These are phyloP conservation scores for Drosophila hamatofila DNA, from an alignment of 2,888 invertebrate species.

Conservation along the genomic window DNA sequence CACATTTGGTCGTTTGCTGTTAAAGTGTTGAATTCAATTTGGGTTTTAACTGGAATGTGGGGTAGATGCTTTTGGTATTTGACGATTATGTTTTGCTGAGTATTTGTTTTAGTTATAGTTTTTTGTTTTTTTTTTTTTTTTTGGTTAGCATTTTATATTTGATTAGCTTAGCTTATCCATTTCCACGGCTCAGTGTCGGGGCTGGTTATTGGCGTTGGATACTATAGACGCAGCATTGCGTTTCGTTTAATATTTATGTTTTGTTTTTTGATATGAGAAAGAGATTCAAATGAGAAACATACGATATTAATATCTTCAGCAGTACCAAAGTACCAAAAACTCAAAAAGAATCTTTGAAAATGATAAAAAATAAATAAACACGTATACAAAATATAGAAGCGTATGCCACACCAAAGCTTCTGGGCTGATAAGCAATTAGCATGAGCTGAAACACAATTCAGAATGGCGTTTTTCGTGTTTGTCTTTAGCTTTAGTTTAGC, in stretches of 20 bases:
- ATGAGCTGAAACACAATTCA: slow-evolving; percentile 8
- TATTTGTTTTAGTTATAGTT: slow-evolving; percentile 85
- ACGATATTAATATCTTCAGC: slow-evolving; percentile 42
- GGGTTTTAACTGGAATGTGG: slow-evolving; percentile 33
- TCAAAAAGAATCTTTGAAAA: slow-evolving; percentile 6
- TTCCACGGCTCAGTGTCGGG: slow-evolving; percentile 96
- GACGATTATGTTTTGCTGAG: slow-evolving; percentile 21
- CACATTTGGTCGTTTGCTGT: slow-evolving; percentile 36
- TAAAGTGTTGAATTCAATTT: slow-evolving; percentile 36
- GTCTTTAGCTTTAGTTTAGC: background rate
- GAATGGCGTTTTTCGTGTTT: background rate
- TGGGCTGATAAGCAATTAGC: slow-evolving; percentile 25
- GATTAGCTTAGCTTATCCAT: slow-evolving; percentile 88
- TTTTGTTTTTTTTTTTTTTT: slow-evolving; percentile 82
- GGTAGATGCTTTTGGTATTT: slow-evolving; percentile 25
- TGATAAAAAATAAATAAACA: background rate
- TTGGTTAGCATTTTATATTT: slow-evolving; percentile 84
- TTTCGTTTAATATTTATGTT: slow-evolving; percentile 27
- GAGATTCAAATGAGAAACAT: slow-evolving; percentile 63
- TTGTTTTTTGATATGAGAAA: slow-evolving; percentile 42
- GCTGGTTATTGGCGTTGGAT: slow-evolving; percentile 94
- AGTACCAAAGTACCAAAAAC: slow-evolving; percentile 29
- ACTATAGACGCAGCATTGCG: slow-evolving; percentile 86
- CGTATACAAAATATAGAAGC: slow-evolving; percentile 27
- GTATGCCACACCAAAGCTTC: slow-evolving; percentile 39